Percentiles rank a stretch among this genome's conserved stretches.
These are phyloP conservation scores for Chymomyza costata DNA, from an alignment of 1,140 invertebrate genomes.

Conservation along the genomic window DNA sequence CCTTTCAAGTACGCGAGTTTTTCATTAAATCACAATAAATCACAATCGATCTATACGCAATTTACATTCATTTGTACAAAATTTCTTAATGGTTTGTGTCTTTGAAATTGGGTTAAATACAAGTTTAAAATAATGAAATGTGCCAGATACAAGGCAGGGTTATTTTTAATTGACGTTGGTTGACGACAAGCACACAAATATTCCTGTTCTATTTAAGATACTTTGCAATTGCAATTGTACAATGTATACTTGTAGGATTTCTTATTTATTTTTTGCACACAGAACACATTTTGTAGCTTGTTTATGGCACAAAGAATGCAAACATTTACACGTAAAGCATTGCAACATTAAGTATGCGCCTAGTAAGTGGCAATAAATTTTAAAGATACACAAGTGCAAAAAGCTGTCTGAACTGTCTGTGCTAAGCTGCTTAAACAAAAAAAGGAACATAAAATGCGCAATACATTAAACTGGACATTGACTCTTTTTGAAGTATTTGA, in stretches of 20 bases:
- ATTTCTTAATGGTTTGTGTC: conserved; percentile 1
- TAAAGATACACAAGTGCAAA: no score
- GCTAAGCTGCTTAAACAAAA: conserved; percentile 34
- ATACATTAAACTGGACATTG: conserved; percentile 29
- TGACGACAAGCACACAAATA: conserved; percentile 30
- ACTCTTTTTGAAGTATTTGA: conserved; percentile 41
- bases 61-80: no score
- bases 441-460: background rate
- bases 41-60: conserved; percentile 28
- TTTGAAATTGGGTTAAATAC: conserved; percentile 49
- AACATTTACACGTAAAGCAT: conserved; percentile 34
- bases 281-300: conserved; percentile 16
- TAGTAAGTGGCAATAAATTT: no score
- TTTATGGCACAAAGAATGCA: background rate
- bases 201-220: no score
- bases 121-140: conserved; percentile 23
- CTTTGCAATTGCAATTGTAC: no score
- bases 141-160: no score
- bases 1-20: background rate
- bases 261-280: conserved; percentile 31
- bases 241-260: no score
- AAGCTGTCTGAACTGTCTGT: no score
- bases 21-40: conserved; percentile 39
- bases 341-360: conserved; percentile 29
- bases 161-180: conserved; percentile 47